A percentile compares a stretch with the other conserved stretches of the same genome.
These are phyloP conservation scores for Phthorimaea operculella DNA, from an alignment of 1,140 invertebrate genomes.

Conservation along the genomic window DNA sequence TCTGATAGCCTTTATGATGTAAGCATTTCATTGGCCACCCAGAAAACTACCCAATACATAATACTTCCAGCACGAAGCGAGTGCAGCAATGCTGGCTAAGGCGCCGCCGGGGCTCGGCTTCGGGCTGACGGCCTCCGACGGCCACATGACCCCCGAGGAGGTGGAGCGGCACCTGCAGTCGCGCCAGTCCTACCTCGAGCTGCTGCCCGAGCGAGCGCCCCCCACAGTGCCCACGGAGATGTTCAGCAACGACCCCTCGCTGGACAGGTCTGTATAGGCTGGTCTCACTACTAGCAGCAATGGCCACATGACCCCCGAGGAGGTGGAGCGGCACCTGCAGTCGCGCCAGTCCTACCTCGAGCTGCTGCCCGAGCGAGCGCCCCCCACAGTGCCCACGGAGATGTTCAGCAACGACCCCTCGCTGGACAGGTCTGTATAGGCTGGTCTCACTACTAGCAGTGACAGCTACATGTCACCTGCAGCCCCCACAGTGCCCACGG, in stretches of 20 bases:
- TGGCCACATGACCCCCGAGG: slow-evolving; percentile 90
- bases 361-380: slow-evolving; percentile 84
- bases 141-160: slow-evolving; percentile 91
- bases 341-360: slow-evolving; percentile 85
- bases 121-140: slow-evolving; percentile 73
- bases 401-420: slow-evolving; percentile 94
- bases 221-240: slow-evolving; percentile 91
- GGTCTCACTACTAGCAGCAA: no score
- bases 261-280: slow-evolving; percentile 82
- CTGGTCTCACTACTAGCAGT: no score
- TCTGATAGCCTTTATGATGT: no score
- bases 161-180: slow-evolving; percentile 90
- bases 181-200: slow-evolving; percentile 81
- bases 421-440: slow-evolving; percentile 76
- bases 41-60: no score
- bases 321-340: slow-evolving; percentile 90
- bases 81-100: slow-evolving; percentile 38
- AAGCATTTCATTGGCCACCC: no score
- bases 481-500: slow-evolving; percentile 87
- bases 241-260: slow-evolving; percentile 90
- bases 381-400: slow-evolving; percentile 88
- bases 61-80: slow-evolving; percentile 37
- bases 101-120: slow-evolving; percentile 50
- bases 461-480: slow-evolving; percentile 91
- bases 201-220: slow-evolving; percentile 86